These are phyloP conservation scores for Phainopepla nitens DNA, from an alignment of 2,113 vertebrate genomes.

Conservation along the genomic window DNA sequence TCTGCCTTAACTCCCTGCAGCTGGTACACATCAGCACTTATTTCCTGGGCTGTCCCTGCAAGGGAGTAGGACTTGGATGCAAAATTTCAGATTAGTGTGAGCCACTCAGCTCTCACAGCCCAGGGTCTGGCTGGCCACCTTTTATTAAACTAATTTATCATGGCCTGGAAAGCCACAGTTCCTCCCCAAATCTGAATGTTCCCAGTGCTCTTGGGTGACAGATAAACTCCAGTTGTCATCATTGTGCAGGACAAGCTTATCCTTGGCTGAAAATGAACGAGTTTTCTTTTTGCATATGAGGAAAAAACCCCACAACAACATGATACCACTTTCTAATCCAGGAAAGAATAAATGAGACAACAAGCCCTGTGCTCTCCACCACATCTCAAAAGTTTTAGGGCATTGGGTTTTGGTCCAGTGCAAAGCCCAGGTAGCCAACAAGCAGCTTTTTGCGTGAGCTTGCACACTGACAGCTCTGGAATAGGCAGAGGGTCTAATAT, in stretches of 20 bases:
- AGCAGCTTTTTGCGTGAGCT: background rate
- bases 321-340: background rate
- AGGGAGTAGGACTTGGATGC: background rate
- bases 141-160: background rate
- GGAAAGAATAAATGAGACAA: background rate
- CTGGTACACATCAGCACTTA: rapidly evolving
- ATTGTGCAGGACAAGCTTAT: background rate
- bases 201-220: rapidly evolving
- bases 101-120: background rate
- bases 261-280: background rate
- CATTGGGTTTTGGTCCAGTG: background rate
- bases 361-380: background rate
- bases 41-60: background rate
- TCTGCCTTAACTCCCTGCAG: background rate
- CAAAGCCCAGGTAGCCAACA: background rate
- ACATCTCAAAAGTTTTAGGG: background rate
- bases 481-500: background rate
- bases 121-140: background rate
- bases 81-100: background rate
- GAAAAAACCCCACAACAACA: background rate
- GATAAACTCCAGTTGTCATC: background rate
- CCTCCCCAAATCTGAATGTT: background rate
- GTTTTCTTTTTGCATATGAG: background rate
- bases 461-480: background rate
- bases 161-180: background rate